Conservation (phyloP, 2,888 invertebrate species). For the Phyllotreta cruciferae region DNA sequence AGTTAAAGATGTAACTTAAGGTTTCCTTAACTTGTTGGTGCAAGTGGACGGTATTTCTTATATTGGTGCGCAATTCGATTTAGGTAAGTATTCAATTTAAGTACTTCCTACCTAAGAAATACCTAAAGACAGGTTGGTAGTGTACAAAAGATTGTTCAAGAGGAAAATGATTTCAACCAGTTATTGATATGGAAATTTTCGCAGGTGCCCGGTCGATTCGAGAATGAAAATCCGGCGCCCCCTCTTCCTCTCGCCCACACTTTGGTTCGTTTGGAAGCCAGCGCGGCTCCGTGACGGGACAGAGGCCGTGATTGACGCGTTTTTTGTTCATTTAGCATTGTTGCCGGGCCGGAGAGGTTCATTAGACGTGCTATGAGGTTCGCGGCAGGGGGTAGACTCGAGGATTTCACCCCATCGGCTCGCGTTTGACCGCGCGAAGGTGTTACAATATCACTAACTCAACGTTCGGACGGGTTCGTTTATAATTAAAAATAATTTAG, state of each 20-base stretch:
- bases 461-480: constrained; percentile 43
- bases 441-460: constrained; percentile 44
- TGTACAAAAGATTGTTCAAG: no score
- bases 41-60: no score
- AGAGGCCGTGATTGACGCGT: constrained; percentile 47
- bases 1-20: no score
- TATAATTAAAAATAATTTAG: constrained; percentile 47
- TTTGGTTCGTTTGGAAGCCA: constrained; percentile 27
- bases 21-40: no score
- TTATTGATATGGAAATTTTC: not conserved
- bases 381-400: constrained; percentile 42
- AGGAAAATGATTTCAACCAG: no score
- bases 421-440: constrained; percentile 41
- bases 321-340: constrained; percentile 53
- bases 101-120: no score
- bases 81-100: no score
- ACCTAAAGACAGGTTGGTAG: no score
- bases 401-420: constrained; percentile 41
- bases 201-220: constrained; percentile 2
- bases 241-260: constrained; percentile 6
- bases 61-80: no score
- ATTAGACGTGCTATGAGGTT: constrained; percentile 52
- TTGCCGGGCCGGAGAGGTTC: constrained; percentile 52
- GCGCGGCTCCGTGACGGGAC: constrained; percentile 39
- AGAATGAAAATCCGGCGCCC: constrained; percentile 12